These are phyloP conservation scores for Drosophila guanche DNA, from an alignment of 1,140 invertebrate genomes.

Conservation along the genomic window DNA sequence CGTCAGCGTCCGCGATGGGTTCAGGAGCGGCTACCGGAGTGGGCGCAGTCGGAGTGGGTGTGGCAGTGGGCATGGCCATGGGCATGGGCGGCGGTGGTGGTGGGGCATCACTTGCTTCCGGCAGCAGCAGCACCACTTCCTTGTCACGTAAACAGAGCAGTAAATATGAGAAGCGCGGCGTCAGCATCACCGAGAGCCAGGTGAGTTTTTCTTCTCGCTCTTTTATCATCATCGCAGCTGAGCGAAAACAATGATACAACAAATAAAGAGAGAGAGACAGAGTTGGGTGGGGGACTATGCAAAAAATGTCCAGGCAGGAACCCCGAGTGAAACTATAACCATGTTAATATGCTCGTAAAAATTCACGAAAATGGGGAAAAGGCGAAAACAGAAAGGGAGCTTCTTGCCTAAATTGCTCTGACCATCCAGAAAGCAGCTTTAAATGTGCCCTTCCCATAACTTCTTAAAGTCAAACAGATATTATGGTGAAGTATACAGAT, in stretches of 20 bases:
- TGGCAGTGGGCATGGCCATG: not conserved
- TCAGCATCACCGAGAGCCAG: conserved; percentile 82
- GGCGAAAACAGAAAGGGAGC: not conserved
- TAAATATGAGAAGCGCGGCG: conserved; percentile 83
- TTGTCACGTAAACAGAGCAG: conserved; percentile 81
- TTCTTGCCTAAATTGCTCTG: conserved; percentile 22
- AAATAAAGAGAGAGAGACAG: not conserved
- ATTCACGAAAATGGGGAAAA: conserved; percentile 2
- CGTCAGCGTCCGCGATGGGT: conserved; percentile 5
- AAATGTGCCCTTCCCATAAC: conserved; percentile 4
- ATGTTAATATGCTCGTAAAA: conserved; percentile 27
- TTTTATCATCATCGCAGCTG: not conserved
- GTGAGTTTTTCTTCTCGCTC: conserved; percentile 46
- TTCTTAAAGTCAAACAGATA: conserved; percentile 23
- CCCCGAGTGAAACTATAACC: conserved; percentile 2
- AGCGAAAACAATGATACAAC: conserved; percentile 18
- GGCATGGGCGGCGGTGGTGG: conserved; percentile 19
- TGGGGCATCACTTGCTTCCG: conserved; percentile 55
- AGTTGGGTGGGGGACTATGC: not conserved
- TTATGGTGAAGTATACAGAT: not conserved
- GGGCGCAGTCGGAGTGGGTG: not conserved
- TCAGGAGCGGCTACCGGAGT: conserved; percentile 2
- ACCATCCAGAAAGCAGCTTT: conserved; percentile 3
- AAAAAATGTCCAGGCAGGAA: not conserved
- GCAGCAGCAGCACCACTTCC: conserved; percentile 57